Evolutionary conservation across 2,113 vertebrate genomes (phyloP).

Genomic region (Aldabrachelys gigantea): DNA sequence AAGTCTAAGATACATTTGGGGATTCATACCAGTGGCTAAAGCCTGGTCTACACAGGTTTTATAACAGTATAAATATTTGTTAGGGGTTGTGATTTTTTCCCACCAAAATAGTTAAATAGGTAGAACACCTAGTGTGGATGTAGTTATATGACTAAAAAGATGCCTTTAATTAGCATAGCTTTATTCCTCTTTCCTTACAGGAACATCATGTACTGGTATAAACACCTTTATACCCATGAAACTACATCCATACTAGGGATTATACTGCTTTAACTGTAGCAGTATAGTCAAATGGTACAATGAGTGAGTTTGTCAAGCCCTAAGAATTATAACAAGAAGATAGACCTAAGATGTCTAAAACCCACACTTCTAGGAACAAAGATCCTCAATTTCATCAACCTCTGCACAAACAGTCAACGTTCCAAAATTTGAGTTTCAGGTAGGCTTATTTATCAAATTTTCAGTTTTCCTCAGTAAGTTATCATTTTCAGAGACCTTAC

Average conservation of each 20-base stretch:
- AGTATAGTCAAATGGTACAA: background rate
- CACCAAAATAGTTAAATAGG: background rate
- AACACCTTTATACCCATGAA: background rate
- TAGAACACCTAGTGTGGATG: no score
- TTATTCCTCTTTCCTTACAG: background rate
- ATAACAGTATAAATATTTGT: no score
- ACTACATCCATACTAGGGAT: background rate
- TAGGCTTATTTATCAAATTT: background rate
- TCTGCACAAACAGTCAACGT: background rate
- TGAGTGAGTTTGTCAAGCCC: background rate
- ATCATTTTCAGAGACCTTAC: background rate
- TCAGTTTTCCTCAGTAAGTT: background rate
- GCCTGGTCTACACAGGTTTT: background rate
- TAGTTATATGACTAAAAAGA: no score
- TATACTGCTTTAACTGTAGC: background rate
- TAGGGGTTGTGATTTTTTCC: no score
- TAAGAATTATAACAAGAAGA: background rate
- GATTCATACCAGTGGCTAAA: background rate
- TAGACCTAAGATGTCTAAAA: background rate
- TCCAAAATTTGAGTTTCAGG: background rate
- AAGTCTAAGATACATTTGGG: background rate
- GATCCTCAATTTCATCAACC: background rate
- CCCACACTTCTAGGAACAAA: background rate
- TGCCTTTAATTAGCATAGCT: background rate
- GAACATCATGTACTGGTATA: background rate